Base-by-base conservation (phyloP, 2,113 vertebrate species). In the Pollachius pollachius region DNA sequence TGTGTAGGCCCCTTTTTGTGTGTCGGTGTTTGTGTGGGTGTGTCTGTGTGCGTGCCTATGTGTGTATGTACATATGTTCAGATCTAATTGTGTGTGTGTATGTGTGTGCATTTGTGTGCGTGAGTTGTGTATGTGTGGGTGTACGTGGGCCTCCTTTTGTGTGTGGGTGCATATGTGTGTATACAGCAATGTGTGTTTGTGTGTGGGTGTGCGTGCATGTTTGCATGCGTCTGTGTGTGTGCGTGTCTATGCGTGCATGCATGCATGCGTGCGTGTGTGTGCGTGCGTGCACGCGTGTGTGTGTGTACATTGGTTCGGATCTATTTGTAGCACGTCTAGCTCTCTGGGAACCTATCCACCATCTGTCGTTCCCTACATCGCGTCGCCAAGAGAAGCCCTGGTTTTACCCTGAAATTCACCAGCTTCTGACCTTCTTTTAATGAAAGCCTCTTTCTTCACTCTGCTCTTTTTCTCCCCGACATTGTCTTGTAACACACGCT, bases 291-390 rank as follows among this genome's bases (percentile, higher is more conserved):
- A 13, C 13, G 19, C 19, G 58, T 52, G 68, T 65, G 62, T 57
- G 64, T 63, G 65, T 56, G 65, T 48, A 62, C 67, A 68, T 79
- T 68, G 72, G 71, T 58, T 34, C 69, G 52, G 77, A 76, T 82
- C 84, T 91, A 90, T 91, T 90, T 90, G 83, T 85, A 83, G 89
- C 84, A 83, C 76, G 85, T 81, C 81, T 74, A 64, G 65, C 79
- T 90, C 89, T 85, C 84, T 77, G 82, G 88, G 82, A 88, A 78
- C 81, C 64, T 85, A 72, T 81, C 85, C 82, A 90, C 90, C 89
- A 90, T 92, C 90, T 92, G 90, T 88, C 78, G 21, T 59, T 75
- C 76, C 77, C 79, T 34, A 72, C 74, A 64, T 67, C 78, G 81
- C 73, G 9, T 72, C 72, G 77, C 74, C 77, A 70, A 75, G 79